Conservation (phyloP, 2,797 vertebrate species). For the Cottoperca gobio region DNA sequence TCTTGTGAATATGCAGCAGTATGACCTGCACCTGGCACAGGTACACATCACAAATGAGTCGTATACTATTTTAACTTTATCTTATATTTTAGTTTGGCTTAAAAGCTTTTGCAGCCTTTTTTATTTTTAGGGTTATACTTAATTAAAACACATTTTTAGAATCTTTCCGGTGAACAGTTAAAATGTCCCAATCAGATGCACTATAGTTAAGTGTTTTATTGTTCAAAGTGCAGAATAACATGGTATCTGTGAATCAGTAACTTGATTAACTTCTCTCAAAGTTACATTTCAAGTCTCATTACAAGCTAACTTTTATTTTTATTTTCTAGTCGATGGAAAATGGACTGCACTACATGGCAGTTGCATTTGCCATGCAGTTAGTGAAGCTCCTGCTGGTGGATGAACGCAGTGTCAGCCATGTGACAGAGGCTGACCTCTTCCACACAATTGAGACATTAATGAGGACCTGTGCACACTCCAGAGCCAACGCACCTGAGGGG, state of each 20-base stretch:
- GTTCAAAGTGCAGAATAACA: too few relatives aligned
- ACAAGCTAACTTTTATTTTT: neutral
- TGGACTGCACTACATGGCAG: constrained; percentile 99
- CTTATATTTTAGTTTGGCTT: neutral
- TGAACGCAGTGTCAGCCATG: constrained; percentile 95
- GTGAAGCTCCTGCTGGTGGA: constrained; percentile 98
- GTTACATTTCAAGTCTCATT: neutral
- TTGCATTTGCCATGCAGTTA: constrained; percentile 98
- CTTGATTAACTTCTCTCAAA: neutral
- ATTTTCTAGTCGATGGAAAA: constrained; percentile 96
- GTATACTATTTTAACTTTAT: neutral
- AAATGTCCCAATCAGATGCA: neutral
- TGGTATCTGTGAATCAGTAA: neutral
- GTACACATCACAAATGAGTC: constrained; percentile 73
- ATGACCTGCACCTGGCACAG: constrained; percentile 98
- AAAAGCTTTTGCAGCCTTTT: neutral
- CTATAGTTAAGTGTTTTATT: neutral
- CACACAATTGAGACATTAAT: constrained; percentile 99
- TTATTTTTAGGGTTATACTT: neutral
- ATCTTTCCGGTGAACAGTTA: neutral
- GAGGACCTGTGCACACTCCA: constrained; percentile 99
- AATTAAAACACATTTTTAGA: neutral
- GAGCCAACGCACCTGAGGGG: constrained; percentile 98
- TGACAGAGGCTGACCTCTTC: constrained; percentile 98
- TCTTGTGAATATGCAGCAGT: constrained; percentile 99